Conservation (phyloP, 2,888 invertebrate genomes). For the Drosophila parthenogenetica region DNA sequence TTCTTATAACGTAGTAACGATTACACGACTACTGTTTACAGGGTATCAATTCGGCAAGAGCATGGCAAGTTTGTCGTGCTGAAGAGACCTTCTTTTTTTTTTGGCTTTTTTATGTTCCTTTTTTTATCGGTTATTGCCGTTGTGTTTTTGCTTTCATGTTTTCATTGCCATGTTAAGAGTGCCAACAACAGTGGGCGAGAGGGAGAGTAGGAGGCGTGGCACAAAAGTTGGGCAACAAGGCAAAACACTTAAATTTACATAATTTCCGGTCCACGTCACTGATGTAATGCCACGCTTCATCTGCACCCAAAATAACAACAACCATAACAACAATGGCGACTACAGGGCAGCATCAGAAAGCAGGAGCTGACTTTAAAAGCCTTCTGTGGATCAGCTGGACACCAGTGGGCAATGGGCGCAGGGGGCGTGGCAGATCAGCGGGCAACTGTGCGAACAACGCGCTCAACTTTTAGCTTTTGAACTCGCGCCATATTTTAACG, state of each 20-base stretch:
- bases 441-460: not conserved
- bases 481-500: conserved; percentile 70
- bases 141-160: conserved; percentile 77
- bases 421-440: not conserved
- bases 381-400: conserved; percentile 54
- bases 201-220: not conserved
- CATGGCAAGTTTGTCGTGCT: not conserved
- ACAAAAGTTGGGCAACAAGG: conserved; percentile 43
- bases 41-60: not conserved
- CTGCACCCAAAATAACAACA: conserved; percentile 61
- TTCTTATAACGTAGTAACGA: too few relatives aligned
- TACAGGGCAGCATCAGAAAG: conserved; percentile 20
- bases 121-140: conserved; percentile 61
- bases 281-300: conserved; percentile 75
- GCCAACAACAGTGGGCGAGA: conserved; percentile 40
- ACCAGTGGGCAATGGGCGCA: not conserved
- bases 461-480: conserved; percentile 62
- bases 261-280: conserved; percentile 81
- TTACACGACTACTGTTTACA: conserved; percentile 25
- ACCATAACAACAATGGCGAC: conserved; percentile 28
- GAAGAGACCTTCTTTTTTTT: not conserved
- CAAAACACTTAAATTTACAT: conserved; percentile 81
- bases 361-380: conserved; percentile 40
- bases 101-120: conserved; percentile 17
- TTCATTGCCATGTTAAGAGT: conserved; percentile 80